Evolutionary conservation across 2,113 vertebrate species (phyloP).

Genomic region (Panurus biarmicus): DNA sequence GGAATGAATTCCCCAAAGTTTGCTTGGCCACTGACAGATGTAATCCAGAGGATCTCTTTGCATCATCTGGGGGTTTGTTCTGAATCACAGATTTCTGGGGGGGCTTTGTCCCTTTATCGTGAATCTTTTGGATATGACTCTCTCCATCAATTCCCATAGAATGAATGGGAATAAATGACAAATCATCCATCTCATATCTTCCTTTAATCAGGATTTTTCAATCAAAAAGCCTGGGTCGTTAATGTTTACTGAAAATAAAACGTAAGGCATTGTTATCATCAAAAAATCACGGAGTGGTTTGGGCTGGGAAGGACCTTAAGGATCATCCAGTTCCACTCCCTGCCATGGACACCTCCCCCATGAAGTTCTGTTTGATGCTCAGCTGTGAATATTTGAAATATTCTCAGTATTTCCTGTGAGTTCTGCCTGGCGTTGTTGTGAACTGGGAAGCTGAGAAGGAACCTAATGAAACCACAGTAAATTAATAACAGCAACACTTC

Average conservation of each 20-base stretch:
- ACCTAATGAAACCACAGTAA: neutral
- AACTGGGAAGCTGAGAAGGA: neutral
- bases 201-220: neutral
- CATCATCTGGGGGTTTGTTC: neutral
- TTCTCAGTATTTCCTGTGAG: neutral
- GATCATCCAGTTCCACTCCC: neutral
- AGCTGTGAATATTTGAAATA: neutral
- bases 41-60: neutral
- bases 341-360: neutral
- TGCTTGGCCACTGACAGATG: neutral
- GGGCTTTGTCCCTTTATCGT: neutral
- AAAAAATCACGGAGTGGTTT: neutral
- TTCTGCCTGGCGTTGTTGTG: neutral
- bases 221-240: neutral
- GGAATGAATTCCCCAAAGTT: neutral
- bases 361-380: neutral
- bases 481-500: neutral
- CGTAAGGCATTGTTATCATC: neutral
- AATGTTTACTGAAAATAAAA: neutral
- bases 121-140: neutral
- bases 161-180: neutral
- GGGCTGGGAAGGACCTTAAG: neutral
- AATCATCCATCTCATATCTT: neutral
- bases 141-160: neutral
- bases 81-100: neutral